phyloP scores from a whole-genome alignment of 2,888 invertebrate genomes.

The Latrodectus elegans region DNA sequence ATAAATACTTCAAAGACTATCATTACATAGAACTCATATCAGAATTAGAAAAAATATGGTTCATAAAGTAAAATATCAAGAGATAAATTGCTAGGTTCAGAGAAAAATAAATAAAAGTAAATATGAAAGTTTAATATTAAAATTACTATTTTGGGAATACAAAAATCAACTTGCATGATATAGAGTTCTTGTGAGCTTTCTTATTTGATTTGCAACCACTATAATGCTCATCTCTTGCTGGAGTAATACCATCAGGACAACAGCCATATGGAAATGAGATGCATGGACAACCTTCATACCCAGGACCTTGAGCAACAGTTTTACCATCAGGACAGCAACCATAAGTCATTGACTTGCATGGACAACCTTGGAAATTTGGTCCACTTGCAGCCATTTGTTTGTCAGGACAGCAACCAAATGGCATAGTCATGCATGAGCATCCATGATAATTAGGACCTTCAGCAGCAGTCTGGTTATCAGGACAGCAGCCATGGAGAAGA shows the following conservation, averaged over 20 bases:
- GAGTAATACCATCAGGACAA: constrained; percentile 87
- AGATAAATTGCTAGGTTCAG: too few relatives aligned
- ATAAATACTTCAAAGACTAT: too few relatives aligned
- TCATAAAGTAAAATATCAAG: too few relatives aligned
- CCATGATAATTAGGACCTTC: constrained; percentile 84
- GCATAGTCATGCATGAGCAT: constrained; percentile 72
- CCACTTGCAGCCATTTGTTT: constrained; percentile 77
- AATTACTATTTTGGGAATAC: too few relatives aligned
- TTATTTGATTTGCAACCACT: constrained; percentile 72
- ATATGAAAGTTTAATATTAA: too few relatives aligned
- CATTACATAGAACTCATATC: too few relatives aligned
- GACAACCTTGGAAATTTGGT: constrained; percentile 81
- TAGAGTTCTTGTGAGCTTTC: constrained; percentile 78
- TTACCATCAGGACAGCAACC: constrained; percentile 77
- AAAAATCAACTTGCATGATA: constrained; percentile 74
- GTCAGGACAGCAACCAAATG: constrained; percentile 91
- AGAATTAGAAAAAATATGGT: too few relatives aligned
- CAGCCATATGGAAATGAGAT: constrained; percentile 84
- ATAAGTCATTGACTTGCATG: constrained; percentile 74
- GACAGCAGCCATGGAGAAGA: constrained; percentile 88
- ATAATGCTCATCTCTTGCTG: constrained; percentile 85
- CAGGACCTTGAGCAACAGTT: constrained; percentile 71
- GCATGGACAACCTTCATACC: constrained; percentile 77
- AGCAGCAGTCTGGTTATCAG: constrained; percentile 86
- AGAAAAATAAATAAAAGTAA: too few relatives aligned